These are phyloP conservation scores for Cyprinus carpio DNA, from an alignment of 2,113 vertebrate species.

Conservation along the genomic window DNA sequence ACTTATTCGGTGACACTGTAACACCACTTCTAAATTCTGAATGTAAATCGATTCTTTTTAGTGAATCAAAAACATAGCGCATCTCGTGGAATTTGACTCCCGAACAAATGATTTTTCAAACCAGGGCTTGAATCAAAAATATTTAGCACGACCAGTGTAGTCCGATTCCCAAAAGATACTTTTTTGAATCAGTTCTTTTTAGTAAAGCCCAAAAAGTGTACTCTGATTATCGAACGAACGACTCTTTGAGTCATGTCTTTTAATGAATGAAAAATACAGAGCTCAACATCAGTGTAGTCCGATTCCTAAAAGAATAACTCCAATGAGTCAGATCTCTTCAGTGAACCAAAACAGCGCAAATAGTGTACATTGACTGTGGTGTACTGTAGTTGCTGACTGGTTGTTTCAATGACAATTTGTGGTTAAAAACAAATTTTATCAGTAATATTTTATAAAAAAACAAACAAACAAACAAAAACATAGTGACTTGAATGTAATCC, in stretches of 20 bases:
- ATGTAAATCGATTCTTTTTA: not conserved
- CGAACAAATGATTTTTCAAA: not conserved
- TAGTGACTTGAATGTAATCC: too few relatives aligned
- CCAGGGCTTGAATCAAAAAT: too few relatives aligned
- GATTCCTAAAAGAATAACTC: not conserved
- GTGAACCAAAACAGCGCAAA: not conserved
- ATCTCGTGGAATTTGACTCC: not conserved
- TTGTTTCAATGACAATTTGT: not conserved
- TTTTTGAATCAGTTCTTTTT: conserved; percentile 35
- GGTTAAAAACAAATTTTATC: not conserved
- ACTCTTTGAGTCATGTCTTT: not conserved
- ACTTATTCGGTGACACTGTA: not conserved
- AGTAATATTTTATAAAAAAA: not conserved
- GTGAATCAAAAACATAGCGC: not conserved
- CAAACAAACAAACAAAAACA: too few relatives aligned
- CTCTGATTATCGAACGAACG: not conserved
- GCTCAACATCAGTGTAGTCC: not conserved
- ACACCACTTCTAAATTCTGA: not conserved
- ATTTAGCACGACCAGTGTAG: not conserved
- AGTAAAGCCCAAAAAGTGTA: conserved; percentile 3
- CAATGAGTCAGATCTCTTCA: not conserved
- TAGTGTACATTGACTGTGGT: too few relatives aligned
- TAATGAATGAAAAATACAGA: not conserved
- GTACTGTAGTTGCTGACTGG: not conserved
- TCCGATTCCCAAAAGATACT: not conserved